Percentiles rank a stretch among this genome's conserved stretches.
Evolutionary conservation across 2,888 invertebrate species (phyloP).

Genomic region (Parnassius smintheus): DNA sequence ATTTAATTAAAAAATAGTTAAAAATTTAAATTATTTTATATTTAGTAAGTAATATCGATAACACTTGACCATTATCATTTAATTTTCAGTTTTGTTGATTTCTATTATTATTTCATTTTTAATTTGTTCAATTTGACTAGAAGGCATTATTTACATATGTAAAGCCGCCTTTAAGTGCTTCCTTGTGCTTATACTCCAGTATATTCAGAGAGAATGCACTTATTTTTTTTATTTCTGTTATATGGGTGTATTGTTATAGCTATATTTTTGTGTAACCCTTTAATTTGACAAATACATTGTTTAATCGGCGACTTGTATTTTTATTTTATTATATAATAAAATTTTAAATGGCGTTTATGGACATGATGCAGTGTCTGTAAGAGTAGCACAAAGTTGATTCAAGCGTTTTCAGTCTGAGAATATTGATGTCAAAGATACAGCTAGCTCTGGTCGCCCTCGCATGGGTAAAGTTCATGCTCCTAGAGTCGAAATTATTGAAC

Average conservation of each 20-base stretch:
- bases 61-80: too few relatives aligned
- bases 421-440: too few relatives aligned
- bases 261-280: conserved; percentile 29
- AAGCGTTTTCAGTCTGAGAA: too few relatives aligned
- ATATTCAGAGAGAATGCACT: conserved; percentile 73
- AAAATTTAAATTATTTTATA: too few relatives aligned
- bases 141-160: conserved; percentile 56
- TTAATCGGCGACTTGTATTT: conserved; percentile 5
- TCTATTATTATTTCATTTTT: conserved; percentile 25
- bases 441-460: too few relatives aligned
- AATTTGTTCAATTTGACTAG: conserved; percentile 1
- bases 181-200: conserved; percentile 69
- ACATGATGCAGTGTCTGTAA: too few relatives aligned
- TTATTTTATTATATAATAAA: neutral
- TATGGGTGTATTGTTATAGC: conserved; percentile 17
- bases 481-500: too few relatives aligned
- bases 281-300: conserved; percentile 20
- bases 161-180: conserved; percentile 58
- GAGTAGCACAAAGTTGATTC: too few relatives aligned
- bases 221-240: conserved; percentile 33
- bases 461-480: too few relatives aligned
- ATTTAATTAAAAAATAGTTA: too few relatives aligned
- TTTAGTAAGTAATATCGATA: too few relatives aligned
- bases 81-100: conserved; percentile 28
- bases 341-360: too few relatives aligned